Evolutionary conservation across 2,113 vertebrate species (phyloP).

Genomic region (Crypturellus undulatus): DNA sequence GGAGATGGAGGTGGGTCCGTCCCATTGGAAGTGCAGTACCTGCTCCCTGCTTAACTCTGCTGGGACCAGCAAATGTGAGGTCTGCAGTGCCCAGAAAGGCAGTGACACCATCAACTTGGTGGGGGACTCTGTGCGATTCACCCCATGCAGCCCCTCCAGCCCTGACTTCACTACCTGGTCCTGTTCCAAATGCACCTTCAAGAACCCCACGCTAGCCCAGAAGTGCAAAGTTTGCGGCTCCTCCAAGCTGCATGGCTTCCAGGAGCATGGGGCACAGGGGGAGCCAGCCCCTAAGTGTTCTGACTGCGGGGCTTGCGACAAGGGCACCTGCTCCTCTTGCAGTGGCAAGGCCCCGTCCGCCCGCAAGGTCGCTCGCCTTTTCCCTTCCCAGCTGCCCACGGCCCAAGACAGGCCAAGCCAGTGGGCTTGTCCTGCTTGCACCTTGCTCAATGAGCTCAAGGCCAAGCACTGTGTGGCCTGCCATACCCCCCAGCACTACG

Average conservation of each 20-base stretch:
- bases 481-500: conserved; percentile 92
- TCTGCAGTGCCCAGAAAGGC: conserved; percentile 75
- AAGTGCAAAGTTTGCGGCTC: conserved; percentile 91
- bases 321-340: conserved; percentile 61
- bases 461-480: conserved; percentile 92
- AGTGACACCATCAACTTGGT: conserved; percentile 89
- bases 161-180: conserved; percentile 96
- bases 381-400: conserved; percentile 44
- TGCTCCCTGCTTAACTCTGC: conserved; percentile 78
- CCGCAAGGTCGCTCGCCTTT: conserved; percentile 79
- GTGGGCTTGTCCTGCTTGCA: conserved; percentile 95
- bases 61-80: conserved; percentile 77
- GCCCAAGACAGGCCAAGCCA: conserved; percentile 75
- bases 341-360: conserved; percentile 59
- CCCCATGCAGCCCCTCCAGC: conserved; percentile 92
- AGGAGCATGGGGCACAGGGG: conserved; percentile 75
- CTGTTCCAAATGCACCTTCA: conserved; percentile 93
- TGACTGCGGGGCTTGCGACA: conserved; percentile 74
- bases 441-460: conserved; percentile 88
- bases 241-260: conserved; percentile 96
- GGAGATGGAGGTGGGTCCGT: conserved; percentile 76
- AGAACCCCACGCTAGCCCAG: conserved; percentile 86
- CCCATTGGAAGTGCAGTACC: conserved; percentile 86
- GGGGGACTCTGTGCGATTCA: conserved; percentile 91
- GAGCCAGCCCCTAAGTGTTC: conserved; percentile 74